These are phyloP conservation scores for Onchidella celtica DNA, from an alignment of 2,888 invertebrate species.

Conservation along the genomic window DNA sequence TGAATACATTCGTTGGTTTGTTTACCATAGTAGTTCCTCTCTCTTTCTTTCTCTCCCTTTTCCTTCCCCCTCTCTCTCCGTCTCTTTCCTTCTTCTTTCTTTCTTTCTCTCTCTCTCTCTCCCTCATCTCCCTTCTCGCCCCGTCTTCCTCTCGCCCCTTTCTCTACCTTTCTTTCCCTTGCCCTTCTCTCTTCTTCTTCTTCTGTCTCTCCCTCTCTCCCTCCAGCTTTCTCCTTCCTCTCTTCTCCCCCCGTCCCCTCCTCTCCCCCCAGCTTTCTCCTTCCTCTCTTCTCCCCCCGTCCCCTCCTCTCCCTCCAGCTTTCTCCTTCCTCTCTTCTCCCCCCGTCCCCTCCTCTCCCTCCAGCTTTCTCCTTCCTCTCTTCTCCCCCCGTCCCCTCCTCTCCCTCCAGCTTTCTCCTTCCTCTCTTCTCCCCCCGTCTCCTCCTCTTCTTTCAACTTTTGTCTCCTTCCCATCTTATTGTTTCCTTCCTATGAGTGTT, in stretches of 20 bases:
- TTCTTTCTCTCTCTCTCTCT: not conserved
- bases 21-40: too few relatives aligned
- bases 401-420: not conserved
- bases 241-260: not conserved
- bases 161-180: not conserved
- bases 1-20: too few relatives aligned
- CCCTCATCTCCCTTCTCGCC: not conserved
- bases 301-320: not conserved
- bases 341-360: conserved; percentile 9
- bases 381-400: not conserved
- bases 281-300: not conserved
- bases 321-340: not conserved
- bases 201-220: conserved; percentile 9
- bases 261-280: too few relatives aligned
- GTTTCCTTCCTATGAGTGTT: too few relatives aligned
- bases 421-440: not conserved
- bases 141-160: not conserved
- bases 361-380: not conserved
- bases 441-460: not conserved
- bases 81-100: not conserved
- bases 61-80: not conserved
- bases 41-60: not conserved
- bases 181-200: not conserved
- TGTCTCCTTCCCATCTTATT: not conserved
- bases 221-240: conserved; percentile 24